phyloP scores from a whole-genome alignment of 2,888 invertebrate species.

The Tinea trinotella region DNA sequence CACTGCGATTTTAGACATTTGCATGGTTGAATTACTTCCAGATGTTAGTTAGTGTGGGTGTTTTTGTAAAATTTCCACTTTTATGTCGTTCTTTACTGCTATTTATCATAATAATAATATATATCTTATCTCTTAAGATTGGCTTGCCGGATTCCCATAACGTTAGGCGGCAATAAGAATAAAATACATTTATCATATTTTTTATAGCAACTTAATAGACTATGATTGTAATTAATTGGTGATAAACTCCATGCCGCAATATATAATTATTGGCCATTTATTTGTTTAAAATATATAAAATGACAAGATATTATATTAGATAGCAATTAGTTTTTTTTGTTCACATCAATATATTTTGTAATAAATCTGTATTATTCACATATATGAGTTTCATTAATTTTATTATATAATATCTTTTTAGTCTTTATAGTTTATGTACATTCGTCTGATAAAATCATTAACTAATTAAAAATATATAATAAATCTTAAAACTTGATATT shows the following conservation, averaged over 20 bases:
- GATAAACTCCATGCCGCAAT: neutral
- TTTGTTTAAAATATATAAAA: conserved; percentile 9
- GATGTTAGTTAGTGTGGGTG: too few relatives aligned
- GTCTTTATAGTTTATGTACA: too few relatives aligned
- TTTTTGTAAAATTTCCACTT: too few relatives aligned
- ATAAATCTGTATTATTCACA: neutral
- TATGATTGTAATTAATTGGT: conserved; percentile 13
- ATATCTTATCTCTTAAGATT: conserved; percentile 3
- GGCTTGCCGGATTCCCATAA: neutral
- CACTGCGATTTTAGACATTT: too few relatives aligned
- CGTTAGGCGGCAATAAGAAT: neutral
- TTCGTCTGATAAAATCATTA: too few relatives aligned
- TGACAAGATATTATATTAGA: conserved; percentile 14
- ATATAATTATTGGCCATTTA: conserved; percentile 16
- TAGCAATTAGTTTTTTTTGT: neutral
- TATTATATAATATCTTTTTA: too few relatives aligned
- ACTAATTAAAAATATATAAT: too few relatives aligned
- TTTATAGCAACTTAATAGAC: conserved; percentile 15
- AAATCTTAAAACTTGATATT: neutral
- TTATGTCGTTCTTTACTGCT: too few relatives aligned
- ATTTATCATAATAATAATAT: neutral
- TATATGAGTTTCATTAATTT: too few relatives aligned
- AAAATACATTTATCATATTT: conserved; percentile 11
- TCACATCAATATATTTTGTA: neutral
- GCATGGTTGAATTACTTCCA: too few relatives aligned